Percentiles rank a stretch among this genome's conserved stretches.
Evolutionary conservation across 2,888 invertebrate genomes (phyloP).

Genomic region (Apocheima hispidaria): DNA sequence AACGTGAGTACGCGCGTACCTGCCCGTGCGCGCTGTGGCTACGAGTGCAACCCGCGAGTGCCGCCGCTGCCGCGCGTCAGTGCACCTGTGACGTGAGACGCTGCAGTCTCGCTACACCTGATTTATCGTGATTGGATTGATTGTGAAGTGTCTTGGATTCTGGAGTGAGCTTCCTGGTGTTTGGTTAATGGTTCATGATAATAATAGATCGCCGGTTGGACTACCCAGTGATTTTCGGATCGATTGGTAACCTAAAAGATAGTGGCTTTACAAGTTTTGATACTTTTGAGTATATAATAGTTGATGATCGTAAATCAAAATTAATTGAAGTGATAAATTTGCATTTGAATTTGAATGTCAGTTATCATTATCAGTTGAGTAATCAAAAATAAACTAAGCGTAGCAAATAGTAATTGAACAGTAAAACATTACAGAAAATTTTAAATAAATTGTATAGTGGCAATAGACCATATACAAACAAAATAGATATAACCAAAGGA

Average conservation of each 20-base stretch:
- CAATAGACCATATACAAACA: not conserved
- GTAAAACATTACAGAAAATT: not conserved
- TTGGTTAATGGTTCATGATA: constrained; percentile 63
- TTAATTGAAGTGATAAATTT: constrained; percentile 7
- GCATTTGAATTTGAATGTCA: constrained; percentile 16
- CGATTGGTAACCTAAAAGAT: constrained; percentile 38
- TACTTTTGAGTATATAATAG: not conserved
- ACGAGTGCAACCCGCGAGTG: constrained; percentile 72
- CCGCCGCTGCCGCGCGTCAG: constrained; percentile 38
- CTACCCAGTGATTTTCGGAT: constrained; percentile 46
- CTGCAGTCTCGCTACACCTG: constrained; percentile 9
- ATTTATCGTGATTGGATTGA: constrained; percentile 73
- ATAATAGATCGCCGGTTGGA: constrained; percentile 42
- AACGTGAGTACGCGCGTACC: constrained; percentile 93
- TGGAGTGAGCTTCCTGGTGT: constrained; percentile 57
- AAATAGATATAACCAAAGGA: not conserved
- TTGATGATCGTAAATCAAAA: not conserved
- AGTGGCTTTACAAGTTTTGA: constrained; percentile 5
- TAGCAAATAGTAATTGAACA: not conserved
- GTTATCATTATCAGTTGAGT: constrained; percentile 14
- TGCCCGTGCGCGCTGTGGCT: constrained; percentile 60
- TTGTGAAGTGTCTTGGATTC: constrained; percentile 70
- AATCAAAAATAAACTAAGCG: not conserved
- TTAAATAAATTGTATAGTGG: not conserved
- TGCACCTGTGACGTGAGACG: constrained; percentile 60